Percentiles rank a stretch among this genome's conserved stretches.
These are phyloP conservation scores for Hetaerina americana DNA, from an alignment of 1,140 invertebrate genomes.

Conservation along the genomic window DNA sequence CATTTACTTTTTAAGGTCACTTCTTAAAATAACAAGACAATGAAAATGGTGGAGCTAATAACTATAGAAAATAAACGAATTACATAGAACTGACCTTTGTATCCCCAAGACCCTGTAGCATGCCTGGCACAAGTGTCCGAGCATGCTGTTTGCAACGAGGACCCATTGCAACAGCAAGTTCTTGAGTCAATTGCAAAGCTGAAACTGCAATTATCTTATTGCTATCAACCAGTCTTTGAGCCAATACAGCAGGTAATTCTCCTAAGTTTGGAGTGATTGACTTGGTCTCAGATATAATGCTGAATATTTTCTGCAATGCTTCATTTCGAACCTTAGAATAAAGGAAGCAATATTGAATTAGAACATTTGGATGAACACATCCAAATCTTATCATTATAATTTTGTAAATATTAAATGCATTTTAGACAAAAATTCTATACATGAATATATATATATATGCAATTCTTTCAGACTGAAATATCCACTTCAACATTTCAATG, in stretches of 20 bases:
- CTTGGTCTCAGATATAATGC: slow-evolving; percentile 59
- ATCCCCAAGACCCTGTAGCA: slow-evolving; percentile 59
- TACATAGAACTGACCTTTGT: no score
- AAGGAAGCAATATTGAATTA: slow-evolving; percentile 3
- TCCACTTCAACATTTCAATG: no score
- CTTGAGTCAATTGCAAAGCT: slow-evolving; percentile 66
- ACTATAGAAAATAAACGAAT: no score
- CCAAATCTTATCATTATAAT: not conserved
- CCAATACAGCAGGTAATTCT: slow-evolving; percentile 64
- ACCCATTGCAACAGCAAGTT: slow-evolving; percentile 66
- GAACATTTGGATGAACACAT: slow-evolving; percentile 1
- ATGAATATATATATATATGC: no score
- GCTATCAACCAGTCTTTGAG: slow-evolving; percentile 64
- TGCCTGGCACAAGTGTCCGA: slow-evolving; percentile 64
- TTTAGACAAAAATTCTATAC: no score
- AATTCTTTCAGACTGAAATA: no score
- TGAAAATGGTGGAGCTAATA: no score
- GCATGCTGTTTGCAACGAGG: slow-evolving; percentile 66
- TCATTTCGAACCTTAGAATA: slow-evolving; percentile 57
- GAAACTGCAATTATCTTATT: slow-evolving; percentile 82
- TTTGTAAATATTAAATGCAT: slow-evolving; percentile 9
- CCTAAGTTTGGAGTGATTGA: slow-evolving; percentile 71
- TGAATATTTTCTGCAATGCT: slow-evolving; percentile 61
- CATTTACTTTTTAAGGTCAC: no score
- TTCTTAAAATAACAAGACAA: no score